Base-by-base conservation (phyloP, 2,888 invertebrate species). In the Scaeva pyrastri region DNA sequence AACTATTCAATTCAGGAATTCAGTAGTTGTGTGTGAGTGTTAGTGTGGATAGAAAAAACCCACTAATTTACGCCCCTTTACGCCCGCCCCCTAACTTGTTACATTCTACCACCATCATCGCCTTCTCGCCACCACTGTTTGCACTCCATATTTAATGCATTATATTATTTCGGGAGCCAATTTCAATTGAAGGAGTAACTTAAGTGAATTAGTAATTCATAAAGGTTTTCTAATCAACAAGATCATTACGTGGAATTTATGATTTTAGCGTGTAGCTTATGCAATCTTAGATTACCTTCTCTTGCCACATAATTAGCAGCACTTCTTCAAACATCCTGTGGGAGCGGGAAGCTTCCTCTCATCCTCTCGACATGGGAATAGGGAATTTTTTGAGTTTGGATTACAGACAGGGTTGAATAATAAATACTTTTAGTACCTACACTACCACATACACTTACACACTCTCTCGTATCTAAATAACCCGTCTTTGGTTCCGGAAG, bases 221-320 rank as follows among this genome's bases (percentile, higher is more conserved):
- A 56, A 50, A 26, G 76, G 16, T 43, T 66, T 58, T 50, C 19
- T 62, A 78, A 78, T 78, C 60, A 73, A 60, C 55, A 26, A 52
- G 41, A 62, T 81, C 70, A 76, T 71, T 81, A 39, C 41, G 41
- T 45, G 55, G 36, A 23, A 74, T 70, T 74, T 74, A 31, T 41
- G 66, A 41, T 48, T 43, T 41, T 41, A 58, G 23, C 7, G 45
- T 43, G 8, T 31, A 31, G 31, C 31, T 31, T 31, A 31, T 31
- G 48, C 55, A 41, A 45, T 56, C 55, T 48, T 39, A 31, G 21
- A 31, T 36, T 16, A 45, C 45, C 14, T 52, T 39, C 39, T 41
- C 16, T 14, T 23, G 14, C 31, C 45, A 16, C 62, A 23, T 60
- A 79, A 72, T 73, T 50, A 56, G 26, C 16, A 50, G 39, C 19